These are phyloP conservation scores for Linurgus olivaceus DNA, from an alignment of 2,797 vertebrate species.

Conservation along the genomic window DNA sequence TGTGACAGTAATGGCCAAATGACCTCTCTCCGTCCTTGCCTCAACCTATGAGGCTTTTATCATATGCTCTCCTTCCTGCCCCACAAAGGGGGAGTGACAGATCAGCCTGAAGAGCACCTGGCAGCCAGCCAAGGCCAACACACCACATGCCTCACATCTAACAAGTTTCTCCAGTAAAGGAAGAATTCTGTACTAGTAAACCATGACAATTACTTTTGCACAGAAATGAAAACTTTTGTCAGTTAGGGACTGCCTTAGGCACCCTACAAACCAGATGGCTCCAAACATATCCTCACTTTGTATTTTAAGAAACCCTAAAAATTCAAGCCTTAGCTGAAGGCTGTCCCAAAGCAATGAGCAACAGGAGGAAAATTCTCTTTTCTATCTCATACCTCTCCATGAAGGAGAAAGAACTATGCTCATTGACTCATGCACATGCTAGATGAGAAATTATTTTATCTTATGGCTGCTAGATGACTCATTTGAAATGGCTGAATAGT, in stretches of 20 bases:
- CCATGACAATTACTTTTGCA: not conserved
- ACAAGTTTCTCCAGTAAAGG: not conserved
- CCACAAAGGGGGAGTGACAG: accelerated
- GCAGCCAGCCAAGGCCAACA: not conserved
- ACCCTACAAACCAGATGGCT: not conserved
- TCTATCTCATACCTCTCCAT: not conserved
- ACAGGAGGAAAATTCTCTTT: not conserved
- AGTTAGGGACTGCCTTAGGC: not conserved
- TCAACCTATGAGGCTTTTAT: not conserved
- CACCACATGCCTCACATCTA: not conserved
- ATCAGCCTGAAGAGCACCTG: not conserved
- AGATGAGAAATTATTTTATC: not conserved
- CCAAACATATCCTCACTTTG: not conserved
- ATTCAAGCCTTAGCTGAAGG: not conserved
- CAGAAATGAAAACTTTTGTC: not conserved
- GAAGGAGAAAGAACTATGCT: not conserved
- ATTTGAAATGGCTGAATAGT: not conserved
- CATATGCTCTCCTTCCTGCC: not conserved
- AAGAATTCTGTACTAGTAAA: not conserved
- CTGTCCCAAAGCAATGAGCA: not conserved
- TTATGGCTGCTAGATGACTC: not conserved
- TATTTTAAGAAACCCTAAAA: not conserved
- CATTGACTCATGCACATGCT: not conserved
- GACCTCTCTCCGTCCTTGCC: not conserved
- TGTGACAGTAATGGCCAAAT: not conserved